Evolutionary conservation across 2,888 invertebrate species (phyloP), one percentile per base, ranked within the genome.

Genomic region (Phymatocera aterrima): DNA sequence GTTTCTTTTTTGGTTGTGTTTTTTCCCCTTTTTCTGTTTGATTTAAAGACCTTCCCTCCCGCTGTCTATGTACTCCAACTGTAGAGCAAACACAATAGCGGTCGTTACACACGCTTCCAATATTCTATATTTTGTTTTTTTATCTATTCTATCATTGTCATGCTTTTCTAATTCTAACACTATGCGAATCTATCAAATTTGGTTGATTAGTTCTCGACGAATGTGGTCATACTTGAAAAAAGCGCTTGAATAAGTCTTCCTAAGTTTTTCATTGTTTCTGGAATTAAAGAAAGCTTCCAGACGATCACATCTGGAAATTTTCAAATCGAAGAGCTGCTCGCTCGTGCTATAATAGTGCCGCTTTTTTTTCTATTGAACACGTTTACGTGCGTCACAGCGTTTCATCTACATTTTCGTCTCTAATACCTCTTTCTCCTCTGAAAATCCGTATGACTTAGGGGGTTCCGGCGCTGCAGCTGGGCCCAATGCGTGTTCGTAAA

Each of bases 401-500:
- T n/a, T 12, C 31, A 37, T 72, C 72, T 72, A 72, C 72, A 72
- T 72, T 72, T 72, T 72, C 72, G 72, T 72, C 4, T 72, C 72
- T 48, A 72, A 72, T 87, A 91, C 91, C 89, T 91, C 91, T 83
- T 91, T 91, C 78, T 91, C 91, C 78, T 91, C 91, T 34, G 91
- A 91, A 5, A 88, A 87, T 37, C 88, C 87, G 83, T 92, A 92
- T n/a, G 85, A 80, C 61, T 85, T 87, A 6, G 54, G 78, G 5
- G 86, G 83, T 83, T 88, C 90, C 54, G 86, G 81, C 82, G 89
- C 88, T 77, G 87, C 88, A 4, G 90, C 89, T 2, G 88, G 84
- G 28, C 91, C 91, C 2, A 91, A 85, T 2, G 89, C 89, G 88
- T 94, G 93, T 51, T 94, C 94, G 90, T 97, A 97, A 68, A 97